phyloP scores from a whole-genome alignment of 2,888 invertebrate species.

The Orthonevra nobilis region DNA sequence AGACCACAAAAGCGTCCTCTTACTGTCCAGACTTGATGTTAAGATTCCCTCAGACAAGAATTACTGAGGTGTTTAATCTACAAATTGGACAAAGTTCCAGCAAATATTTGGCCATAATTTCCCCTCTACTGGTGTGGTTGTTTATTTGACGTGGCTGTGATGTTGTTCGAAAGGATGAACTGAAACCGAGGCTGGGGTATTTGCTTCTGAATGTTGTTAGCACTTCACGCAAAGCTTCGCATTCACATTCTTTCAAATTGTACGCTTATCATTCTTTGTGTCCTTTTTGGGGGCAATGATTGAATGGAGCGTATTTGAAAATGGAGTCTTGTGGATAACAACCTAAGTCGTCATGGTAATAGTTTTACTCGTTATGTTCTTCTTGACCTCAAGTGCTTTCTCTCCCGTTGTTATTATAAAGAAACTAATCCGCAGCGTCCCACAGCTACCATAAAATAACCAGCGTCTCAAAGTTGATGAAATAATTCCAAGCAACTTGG shows the following conservation, averaged over 20 bases:
- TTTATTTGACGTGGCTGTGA: neutral
- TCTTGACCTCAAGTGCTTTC: constrained; percentile 33
- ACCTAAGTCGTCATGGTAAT: constrained; percentile 6
- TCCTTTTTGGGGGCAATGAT: constrained; percentile 35
- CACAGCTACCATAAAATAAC: constrained; percentile 29
- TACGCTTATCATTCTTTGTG: neutral
- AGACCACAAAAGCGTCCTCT: constrained; percentile 8
- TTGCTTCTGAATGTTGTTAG: constrained; percentile 59
- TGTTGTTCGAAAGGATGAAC: neutral
- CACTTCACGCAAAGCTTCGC: constrained; percentile 43
- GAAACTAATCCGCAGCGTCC: constrained; percentile 17
- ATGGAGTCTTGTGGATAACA: constrained; percentile 2
- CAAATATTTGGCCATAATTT: constrained; percentile 68
- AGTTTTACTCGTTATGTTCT: constrained; percentile 39
- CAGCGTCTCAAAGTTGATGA: constrained; percentile 53
- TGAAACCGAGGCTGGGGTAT: neutral
- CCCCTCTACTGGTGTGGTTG: constrained; percentile 28
- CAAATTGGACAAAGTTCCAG: constrained; percentile 69
- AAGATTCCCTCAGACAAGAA: constrained; percentile 47
- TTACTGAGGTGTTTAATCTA: constrained; percentile 68
- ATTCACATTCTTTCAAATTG: constrained; percentile 14
- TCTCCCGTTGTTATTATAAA: constrained; percentile 6
- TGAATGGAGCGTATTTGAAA: constrained; percentile 45
- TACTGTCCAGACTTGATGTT: constrained; percentile 19
- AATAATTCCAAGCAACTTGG: constrained; percentile 52